Conservation (phyloP, 2,113 vertebrate genomes). For the Isichthys henryi region DNA sequence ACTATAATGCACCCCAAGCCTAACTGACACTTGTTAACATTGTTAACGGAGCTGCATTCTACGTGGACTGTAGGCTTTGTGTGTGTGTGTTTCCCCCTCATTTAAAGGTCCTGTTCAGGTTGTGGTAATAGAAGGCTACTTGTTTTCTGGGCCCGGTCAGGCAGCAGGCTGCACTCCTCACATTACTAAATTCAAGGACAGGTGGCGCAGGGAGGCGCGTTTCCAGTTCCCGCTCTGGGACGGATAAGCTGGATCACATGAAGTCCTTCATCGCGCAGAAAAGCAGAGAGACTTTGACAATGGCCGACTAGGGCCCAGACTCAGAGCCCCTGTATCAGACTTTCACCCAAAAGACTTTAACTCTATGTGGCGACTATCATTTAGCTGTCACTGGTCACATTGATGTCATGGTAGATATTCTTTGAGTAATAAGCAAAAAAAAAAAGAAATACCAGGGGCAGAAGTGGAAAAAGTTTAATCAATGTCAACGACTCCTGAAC, state of each 20-base stretch:
- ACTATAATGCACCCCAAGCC: background rate
- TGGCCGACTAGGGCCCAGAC: background rate
- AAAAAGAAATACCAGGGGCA: background rate
- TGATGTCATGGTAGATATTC: background rate
- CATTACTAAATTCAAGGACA: background rate
- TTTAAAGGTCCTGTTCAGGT: background rate
- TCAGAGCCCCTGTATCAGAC: background rate
- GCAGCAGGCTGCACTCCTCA: background rate
- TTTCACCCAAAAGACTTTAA: background rate
- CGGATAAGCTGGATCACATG: background rate
- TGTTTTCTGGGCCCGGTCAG: background rate
- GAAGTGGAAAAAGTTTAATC: background rate
- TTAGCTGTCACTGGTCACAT: background rate
- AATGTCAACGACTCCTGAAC: background rate
- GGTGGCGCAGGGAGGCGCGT: background rate
- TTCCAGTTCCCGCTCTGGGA: background rate
- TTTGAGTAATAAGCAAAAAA: background rate
- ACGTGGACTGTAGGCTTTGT: background rate
- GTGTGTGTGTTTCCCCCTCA: background rate
- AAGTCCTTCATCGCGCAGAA: background rate
- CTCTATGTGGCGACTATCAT: background rate
- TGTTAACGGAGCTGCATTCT: background rate
- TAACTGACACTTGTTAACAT: background rate
- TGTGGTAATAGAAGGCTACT: background rate
- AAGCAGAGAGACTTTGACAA: conserved; percentile 1